Evolutionary conservation across 2,797 vertebrate species (phyloP), one percentile per base, ranked within the genome.

Genomic region (Poliocrania exsul): DNA sequence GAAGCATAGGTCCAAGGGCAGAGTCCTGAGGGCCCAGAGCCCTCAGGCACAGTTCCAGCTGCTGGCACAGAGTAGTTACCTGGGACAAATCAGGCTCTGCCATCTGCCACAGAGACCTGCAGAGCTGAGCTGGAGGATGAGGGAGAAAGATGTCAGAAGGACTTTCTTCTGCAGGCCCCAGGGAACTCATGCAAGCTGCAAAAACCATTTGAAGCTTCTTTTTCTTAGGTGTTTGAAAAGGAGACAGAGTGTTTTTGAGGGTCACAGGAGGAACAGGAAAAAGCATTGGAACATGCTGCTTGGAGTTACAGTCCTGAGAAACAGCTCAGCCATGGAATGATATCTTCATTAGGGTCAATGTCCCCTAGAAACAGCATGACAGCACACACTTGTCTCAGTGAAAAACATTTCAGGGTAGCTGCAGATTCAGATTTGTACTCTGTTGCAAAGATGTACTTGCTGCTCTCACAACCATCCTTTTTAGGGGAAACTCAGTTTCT

Each of bases 41-140:
- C 72, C 87, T 47, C 3, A 51, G 89, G 94, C 92, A 94, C 46
- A 88, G n/a, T 40, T 93, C 94, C 96, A 92, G 57, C 35, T 33
- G 42, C 72, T 93, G 93, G 82, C 82, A 93, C 46, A 49, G 23
- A 88, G 46, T 14, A 23, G 79, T 56, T 89, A 54, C 65, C 58
- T 79, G 90, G 85, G 91, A 93, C 66, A 92, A 90, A 90, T 57
- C 25, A 57, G 61, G 35, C 50, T 89, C 61, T 92, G 82, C 92
- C 95, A 92, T 96, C 96, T 96, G 95, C 80, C 69, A 78, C 31
- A n/a, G 50, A 8, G 72, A 90, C 35, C 79, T 87, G 86, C 69
- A 83, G 83, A 93, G 71, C 83, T 88, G 81, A 90, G 70, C 78
- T 95, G 60, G 78, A 91, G 66, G 81, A 83, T 9, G 4, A 75